These are phyloP conservation scores for Dromococcyx pavoninus DNA, from an alignment of 2,797 vertebrate species.

Conservation along the genomic window DNA sequence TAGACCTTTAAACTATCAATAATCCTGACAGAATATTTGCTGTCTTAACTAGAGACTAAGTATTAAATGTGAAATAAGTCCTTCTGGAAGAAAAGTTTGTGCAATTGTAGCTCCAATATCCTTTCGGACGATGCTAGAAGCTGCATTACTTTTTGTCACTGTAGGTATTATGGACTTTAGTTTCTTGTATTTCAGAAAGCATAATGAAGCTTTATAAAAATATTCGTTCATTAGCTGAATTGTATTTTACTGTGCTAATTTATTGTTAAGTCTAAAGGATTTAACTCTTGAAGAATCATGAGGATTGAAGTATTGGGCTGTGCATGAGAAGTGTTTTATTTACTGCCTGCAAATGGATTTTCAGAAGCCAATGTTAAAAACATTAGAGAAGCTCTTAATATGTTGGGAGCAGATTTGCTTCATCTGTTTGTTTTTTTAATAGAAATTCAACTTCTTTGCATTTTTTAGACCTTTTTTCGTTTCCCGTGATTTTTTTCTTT, in stretches of 20 bases:
- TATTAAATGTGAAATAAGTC: neutral
- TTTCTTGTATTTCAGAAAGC: neutral
- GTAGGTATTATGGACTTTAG: neutral
- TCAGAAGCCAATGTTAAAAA: neutral
- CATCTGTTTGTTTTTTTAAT: neutral
- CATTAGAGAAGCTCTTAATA: accelerated
- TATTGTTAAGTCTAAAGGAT: neutral
- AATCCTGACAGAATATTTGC: neutral
- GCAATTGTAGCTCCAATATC: neutral
- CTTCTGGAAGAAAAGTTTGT: neutral
- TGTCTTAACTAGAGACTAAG: neutral
- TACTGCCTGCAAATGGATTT: neutral
- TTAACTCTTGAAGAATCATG: neutral
- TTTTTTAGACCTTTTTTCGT: neutral
- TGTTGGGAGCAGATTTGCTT: neutral
- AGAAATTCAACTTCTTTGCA: neutral
- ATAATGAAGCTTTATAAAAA: neutral
- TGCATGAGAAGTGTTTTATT: neutral
- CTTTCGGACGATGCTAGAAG: neutral
- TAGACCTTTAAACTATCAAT: neutral
- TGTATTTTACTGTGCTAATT: neutral
- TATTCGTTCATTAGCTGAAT: neutral
- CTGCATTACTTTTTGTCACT: neutral
- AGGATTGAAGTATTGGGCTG: neutral
- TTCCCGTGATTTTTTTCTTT: neutral